Evolutionary conservation across 2,113 vertebrate genomes (phyloP).

Genomic region (Haplochromis vanheusdeni): DNA sequence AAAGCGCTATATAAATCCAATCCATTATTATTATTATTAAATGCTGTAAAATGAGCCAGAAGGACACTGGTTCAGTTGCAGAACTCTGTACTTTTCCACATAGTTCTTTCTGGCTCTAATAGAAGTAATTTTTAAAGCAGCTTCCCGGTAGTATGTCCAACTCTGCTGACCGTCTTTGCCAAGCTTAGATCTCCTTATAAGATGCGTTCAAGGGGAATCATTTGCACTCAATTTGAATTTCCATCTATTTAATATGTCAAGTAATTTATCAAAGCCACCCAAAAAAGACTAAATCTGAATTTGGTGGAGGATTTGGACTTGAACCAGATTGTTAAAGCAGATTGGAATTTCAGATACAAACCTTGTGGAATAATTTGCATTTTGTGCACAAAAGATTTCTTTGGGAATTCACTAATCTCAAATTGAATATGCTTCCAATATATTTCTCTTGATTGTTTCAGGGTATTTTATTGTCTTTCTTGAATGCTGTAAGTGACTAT

Average conservation of each 20-base stretch:
- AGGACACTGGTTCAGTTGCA: background rate
- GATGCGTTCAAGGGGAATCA: constrained; percentile 26
- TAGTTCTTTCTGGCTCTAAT: background rate
- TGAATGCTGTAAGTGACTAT: constrained; percentile 4
- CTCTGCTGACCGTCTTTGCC: constrained; percentile 8
- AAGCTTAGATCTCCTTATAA: constrained; percentile 16
- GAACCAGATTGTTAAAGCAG: constrained; percentile 48
- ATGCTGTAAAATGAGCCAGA: background rate
- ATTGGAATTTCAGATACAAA: constrained; percentile 49
- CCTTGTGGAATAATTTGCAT: constrained; percentile 49
- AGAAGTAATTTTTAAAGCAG: background rate
- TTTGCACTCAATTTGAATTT: constrained; percentile 28
- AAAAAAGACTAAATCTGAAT: constrained; percentile 24
- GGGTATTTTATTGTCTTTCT: constrained; percentile 11
- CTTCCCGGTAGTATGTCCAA: background rate
- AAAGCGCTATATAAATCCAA: too few species aligned
- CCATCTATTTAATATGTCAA: constrained; percentile 29
- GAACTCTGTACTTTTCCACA: background rate
- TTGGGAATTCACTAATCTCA: constrained; percentile 43
- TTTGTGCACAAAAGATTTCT: constrained; percentile 33
- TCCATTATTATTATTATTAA: too few species aligned
- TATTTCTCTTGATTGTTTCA: constrained; percentile 34
- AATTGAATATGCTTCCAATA: constrained; percentile 36
- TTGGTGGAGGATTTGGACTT: constrained; percentile 17
- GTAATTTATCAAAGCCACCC: constrained; percentile 31